Conservation (phyloP, 2,797 vertebrate genomes). For the Iguana delicatissima region DNA sequence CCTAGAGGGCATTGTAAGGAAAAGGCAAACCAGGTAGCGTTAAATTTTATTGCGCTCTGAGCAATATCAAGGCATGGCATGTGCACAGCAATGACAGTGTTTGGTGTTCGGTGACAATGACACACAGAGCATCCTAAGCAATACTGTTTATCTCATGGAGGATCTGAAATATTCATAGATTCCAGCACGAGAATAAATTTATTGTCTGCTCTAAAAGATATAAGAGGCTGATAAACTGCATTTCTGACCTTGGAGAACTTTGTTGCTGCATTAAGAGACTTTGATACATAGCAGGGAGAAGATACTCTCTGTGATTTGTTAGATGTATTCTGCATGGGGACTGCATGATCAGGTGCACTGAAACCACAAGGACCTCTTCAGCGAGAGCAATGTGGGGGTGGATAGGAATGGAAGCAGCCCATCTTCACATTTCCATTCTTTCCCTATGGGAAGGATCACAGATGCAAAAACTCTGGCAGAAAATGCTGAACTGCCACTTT, state of each 20-base stretch:
- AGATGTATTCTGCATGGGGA: constrained; percentile 58
- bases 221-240: constrained; percentile 85
- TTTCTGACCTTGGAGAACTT: constrained; percentile 90
- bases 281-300: constrained; percentile 77
- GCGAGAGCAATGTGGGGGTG: not conserved
- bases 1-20: constrained; percentile 42
- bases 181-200: constrained; percentile 83
- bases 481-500: constrained; percentile 29
- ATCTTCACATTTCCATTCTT: not conserved
- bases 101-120: constrained; percentile 67
- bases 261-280: constrained; percentile 81
- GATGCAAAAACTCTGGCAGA: not conserved
- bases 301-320: constrained; percentile 79
- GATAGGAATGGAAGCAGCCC: not conserved
- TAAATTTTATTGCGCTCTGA: constrained; percentile 39
- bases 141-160: constrained; percentile 82
- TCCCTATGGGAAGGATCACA: constrained; percentile 5
- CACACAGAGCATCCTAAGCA: constrained; percentile 77
- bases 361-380: constrained; percentile 63
- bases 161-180: constrained; percentile 89
- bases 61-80: constrained; percentile 36
- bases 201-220: constrained; percentile 85
- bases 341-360: constrained; percentile 63
- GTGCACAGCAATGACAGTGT: constrained; percentile 48
- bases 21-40: constrained; percentile 32